phyloP scores from a whole-genome alignment of 1,140 invertebrate genomes.

The Neodiprion fabricii region DNA sequence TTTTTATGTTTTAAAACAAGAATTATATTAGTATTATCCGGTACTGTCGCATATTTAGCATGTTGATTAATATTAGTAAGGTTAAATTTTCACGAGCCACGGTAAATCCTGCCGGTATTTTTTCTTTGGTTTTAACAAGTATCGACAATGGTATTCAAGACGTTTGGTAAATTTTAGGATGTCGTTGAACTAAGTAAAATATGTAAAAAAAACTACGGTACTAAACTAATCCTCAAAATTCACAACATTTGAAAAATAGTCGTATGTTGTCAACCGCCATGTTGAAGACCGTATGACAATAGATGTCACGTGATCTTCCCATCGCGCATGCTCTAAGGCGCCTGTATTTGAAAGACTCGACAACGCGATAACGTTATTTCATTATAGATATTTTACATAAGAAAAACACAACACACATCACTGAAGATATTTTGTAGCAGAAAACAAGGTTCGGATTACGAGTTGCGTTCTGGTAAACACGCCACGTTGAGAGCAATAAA shows the following conservation, averaged over 20 bases:
- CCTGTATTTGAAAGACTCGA: neutral
- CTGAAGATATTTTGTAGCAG: no score
- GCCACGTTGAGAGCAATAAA: no score
- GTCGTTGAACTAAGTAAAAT: neutral
- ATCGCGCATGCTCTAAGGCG: neutral
- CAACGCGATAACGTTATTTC: neutral
- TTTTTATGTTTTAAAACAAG: neutral
- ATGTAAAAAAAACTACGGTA: neutral
- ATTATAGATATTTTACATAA: no score
- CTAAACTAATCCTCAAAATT: neutral
- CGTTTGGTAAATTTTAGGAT: neutral
- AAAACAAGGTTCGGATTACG: no score
- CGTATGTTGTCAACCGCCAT: neutral
- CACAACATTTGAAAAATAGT: slow-evolving; percentile 8
- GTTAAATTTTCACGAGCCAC: neutral
- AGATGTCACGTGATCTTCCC: neutral
- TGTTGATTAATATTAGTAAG: neutral
- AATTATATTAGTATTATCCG: no score
- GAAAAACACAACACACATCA: no score
- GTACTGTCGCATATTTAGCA: no score
- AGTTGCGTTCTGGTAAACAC: no score
- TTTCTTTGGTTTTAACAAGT: neutral
- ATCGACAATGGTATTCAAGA: neutral
- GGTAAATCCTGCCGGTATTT: neutral
- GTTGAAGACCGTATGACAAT: slow-evolving; percentile 4